Conservation (phyloP, 2,888 invertebrate species). For the Acrobasis repandana region DNA sequence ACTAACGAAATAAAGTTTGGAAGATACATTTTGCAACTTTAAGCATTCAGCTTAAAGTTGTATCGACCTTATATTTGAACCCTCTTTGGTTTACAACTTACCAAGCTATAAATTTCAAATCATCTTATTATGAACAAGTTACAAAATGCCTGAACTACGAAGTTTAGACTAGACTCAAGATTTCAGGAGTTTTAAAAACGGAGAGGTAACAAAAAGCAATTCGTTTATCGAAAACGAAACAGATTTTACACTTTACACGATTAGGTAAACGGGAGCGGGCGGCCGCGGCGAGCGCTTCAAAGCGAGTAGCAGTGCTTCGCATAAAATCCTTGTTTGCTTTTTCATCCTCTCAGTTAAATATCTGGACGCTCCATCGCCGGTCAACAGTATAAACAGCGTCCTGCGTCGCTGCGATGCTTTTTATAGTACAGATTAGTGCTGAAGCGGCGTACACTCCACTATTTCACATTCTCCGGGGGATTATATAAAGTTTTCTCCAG, state of each 20-base stretch:
- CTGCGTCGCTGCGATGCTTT: slow-evolving; percentile 51
- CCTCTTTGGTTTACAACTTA: background rate
- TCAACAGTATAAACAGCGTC: slow-evolving; percentile 59
- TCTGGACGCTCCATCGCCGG: slow-evolving; percentile 62
- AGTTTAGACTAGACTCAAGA: background rate
- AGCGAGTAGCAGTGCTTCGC: slow-evolving; percentile 38
- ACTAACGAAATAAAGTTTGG: background rate
- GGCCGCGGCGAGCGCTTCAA: slow-evolving; percentile 41
- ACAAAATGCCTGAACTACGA: background rate
- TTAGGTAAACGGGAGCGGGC: slow-evolving; percentile 43
- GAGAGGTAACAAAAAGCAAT: slow-evolving; percentile 1
- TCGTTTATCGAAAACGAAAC: slow-evolving; percentile 42
- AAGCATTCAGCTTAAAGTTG: background rate
- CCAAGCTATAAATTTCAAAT: background rate
- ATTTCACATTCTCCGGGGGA: slow-evolving; percentile 57
- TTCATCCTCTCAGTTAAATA: slow-evolving; percentile 60
- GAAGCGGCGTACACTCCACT: slow-evolving; percentile 53
- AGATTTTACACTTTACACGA: slow-evolving; percentile 55
- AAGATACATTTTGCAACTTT: too few relatives aligned
- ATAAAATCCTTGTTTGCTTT: slow-evolving; percentile 63
- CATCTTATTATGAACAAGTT: background rate
- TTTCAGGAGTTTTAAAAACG: background rate
- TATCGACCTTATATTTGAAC: background rate
- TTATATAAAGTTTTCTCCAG: slow-evolving; percentile 61
- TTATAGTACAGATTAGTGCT: slow-evolving; percentile 61